These are phyloP conservation scores for Agrilus biguttatus DNA, from an alignment of 2,888 invertebrate species.

Conservation along the genomic window DNA sequence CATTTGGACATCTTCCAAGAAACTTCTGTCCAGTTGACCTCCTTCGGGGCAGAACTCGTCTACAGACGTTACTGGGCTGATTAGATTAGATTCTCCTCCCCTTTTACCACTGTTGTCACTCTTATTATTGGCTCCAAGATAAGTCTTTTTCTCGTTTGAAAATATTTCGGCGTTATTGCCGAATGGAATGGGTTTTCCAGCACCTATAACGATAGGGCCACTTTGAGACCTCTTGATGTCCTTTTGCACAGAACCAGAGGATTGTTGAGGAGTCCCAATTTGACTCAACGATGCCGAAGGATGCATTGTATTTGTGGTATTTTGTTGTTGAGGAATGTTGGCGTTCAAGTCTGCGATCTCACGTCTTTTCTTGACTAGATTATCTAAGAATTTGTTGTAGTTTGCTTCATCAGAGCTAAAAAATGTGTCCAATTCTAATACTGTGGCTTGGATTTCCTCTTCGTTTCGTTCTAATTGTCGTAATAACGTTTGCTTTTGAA, in stretches of 20 bases:
- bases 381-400: constrained; percentile 60
- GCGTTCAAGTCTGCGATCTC: constrained; percentile 53
- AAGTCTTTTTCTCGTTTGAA: constrained; percentile 21
- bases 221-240: constrained; percentile 29
- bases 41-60: constrained; percentile 65
- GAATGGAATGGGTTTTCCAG: constrained; percentile 30
- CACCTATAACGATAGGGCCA: constrained; percentile 31
- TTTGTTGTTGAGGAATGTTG: constrained; percentile 30
- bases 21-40: constrained; percentile 59
- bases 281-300: constrained; percentile 32
- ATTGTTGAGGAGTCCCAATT: constrained; percentile 29
- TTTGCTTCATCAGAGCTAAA: constrained; percentile 64
- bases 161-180: constrained; percentile 20
- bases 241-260: constrained; percentile 21
- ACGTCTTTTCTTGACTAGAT: constrained; percentile 57
- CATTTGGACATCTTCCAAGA: constrained; percentile 51
- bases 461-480: constrained; percentile 75
- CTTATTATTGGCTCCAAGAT: constrained; percentile 25
- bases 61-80: constrained; percentile 35
- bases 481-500: constrained; percentile 73
- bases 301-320: constrained; percentile 17
- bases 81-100: constrained; percentile 22
- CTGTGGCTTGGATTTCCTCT: constrained; percentile 62
- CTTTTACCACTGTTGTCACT: constrained; percentile 25
- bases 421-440: constrained; percentile 60